These are phyloP conservation scores for Meriones psammophilus DNA, from an alignment of 2,797 vertebrate species.

Conservation along the genomic window DNA sequence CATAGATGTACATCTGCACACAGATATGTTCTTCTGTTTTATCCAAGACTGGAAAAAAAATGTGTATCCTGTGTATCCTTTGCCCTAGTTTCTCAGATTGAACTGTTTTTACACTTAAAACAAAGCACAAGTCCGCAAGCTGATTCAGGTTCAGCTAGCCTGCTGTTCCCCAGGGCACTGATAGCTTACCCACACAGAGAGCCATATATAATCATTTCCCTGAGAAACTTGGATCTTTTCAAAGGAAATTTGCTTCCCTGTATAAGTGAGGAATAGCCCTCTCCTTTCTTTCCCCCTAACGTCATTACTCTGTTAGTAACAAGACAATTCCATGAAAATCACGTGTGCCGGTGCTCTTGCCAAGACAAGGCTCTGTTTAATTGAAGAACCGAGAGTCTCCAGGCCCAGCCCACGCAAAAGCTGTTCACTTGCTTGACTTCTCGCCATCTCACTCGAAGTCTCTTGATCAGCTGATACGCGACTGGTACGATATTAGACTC, in stretches of 20 bases:
- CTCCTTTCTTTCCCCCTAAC: neutral
- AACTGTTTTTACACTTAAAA: constrained; percentile 43
- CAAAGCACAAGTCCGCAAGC: neutral
- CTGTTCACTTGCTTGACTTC: neutral
- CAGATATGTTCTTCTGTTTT: neutral
- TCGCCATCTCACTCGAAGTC: neutral
- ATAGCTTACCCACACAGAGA: neutral
- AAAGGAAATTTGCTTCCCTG: neutral
- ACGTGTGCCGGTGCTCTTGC: neutral
- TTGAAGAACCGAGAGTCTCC: constrained; percentile 17
- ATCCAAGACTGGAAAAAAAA: neutral
- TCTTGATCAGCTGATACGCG: neutral
- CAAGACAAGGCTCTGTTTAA: constrained; percentile 21
- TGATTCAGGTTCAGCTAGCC: neutral
- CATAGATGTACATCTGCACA: too few species aligned
- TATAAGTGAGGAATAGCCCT: neutral
- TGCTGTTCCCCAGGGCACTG: neutral
- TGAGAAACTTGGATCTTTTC: neutral
- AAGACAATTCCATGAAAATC: constrained; percentile 1
- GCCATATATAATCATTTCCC: neutral
- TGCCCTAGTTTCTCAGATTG: constrained; percentile 51
- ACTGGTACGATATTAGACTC: neutral
- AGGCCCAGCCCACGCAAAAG: neutral
- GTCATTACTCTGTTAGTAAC: neutral
- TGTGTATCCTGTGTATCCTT: neutral